These are phyloP conservation scores for Apus apus DNA, from an alignment of 2,113 vertebrate species.

Conservation along the genomic window DNA sequence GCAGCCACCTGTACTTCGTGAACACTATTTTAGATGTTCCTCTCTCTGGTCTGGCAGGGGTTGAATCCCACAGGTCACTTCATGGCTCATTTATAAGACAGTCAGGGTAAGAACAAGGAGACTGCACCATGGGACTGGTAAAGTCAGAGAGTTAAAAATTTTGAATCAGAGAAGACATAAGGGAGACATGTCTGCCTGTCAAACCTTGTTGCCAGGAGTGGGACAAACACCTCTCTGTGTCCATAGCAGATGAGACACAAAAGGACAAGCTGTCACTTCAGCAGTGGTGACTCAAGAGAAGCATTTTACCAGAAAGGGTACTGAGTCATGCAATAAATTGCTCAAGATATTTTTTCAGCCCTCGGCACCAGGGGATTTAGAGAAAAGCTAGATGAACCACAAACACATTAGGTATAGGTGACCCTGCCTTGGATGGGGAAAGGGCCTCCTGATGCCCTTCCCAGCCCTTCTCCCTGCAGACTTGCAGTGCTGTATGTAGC, in stretches of 20 bases:
- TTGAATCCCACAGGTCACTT: not conserved
- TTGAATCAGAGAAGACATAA: not conserved
- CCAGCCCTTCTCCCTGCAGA: not conserved
- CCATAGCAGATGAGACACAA: not conserved
- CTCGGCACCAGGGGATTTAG: not conserved
- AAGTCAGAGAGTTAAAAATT: not conserved
- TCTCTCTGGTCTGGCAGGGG: not conserved
- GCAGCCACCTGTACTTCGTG: not conserved
- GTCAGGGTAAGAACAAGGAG: not conserved
- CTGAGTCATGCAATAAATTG: not conserved
- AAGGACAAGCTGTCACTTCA: not conserved
- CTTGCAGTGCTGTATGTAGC: accelerated
- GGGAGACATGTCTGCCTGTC: not conserved
- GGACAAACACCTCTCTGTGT: not conserved
- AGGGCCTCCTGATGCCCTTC: not conserved
- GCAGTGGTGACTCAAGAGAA: not conserved
- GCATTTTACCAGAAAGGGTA: not conserved
- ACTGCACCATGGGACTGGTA: accelerated
- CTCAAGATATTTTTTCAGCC: not conserved
- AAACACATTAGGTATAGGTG: not conserved
- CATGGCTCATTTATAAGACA: not conserved
- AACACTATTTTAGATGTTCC: not conserved
- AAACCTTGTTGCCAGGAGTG: not conserved
- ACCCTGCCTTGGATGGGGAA: not conserved
- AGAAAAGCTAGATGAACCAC: not conserved